These are phyloP conservation scores for Pimephales promelas DNA, from an alignment of 2,113 vertebrate species.

Conservation along the genomic window DNA sequence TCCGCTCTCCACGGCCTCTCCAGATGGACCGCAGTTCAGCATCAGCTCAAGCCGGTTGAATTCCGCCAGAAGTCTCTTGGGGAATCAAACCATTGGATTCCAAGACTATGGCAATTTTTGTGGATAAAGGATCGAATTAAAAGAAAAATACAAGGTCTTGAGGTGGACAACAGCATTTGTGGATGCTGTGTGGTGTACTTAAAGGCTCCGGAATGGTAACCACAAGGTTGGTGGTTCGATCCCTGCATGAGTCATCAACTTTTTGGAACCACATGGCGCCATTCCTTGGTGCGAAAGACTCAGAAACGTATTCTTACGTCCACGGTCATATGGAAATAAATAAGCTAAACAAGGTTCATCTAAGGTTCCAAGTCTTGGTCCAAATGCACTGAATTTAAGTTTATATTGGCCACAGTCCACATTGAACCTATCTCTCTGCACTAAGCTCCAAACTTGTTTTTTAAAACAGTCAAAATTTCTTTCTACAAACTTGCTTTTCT, in stretches of 20 bases:
- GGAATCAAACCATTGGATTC: not conserved
- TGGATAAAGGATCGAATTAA: not conserved
- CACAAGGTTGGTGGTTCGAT: not conserved
- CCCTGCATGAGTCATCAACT: not conserved
- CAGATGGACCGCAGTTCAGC: slow-evolving; percentile 20
- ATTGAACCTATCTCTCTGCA: not conserved
- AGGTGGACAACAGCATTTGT: not conserved
- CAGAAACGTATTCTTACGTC: not conserved
- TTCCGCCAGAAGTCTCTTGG: not conserved
- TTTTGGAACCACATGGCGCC: not conserved
- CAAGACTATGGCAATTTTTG: not conserved
- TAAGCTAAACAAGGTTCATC: not conserved
- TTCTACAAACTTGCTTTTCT: not conserved
- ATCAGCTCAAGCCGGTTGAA: not conserved
- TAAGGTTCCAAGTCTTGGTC: not conserved
- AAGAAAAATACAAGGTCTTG: not conserved
- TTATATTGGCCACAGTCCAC: not conserved
- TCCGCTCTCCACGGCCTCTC: not conserved
- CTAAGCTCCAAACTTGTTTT: not conserved
- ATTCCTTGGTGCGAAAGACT: not conserved
- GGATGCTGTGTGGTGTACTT: not conserved
- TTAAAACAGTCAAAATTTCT: not conserved
- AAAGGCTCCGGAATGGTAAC: not conserved
- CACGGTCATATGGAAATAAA: not conserved
- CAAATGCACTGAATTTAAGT: not conserved